Conservation (phyloP, 2,888 invertebrate genomes). For the Corythucha ciliata region DNA sequence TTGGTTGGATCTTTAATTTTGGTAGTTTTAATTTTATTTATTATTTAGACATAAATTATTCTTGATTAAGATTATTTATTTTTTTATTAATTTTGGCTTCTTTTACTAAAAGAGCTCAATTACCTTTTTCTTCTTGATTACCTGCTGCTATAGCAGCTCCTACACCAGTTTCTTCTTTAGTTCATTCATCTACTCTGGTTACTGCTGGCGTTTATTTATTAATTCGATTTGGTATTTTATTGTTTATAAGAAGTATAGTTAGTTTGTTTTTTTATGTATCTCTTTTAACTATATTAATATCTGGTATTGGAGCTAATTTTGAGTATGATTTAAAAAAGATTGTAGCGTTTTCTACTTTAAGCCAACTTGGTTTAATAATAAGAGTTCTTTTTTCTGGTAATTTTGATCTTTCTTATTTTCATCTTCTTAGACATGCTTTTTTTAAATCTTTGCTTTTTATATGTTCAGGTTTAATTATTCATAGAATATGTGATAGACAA, state of each 20-base stretch:
- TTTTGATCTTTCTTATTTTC: conserved; percentile 55
- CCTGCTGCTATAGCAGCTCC: conserved; percentile 14
- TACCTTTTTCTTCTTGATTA: conserved; percentile 17
- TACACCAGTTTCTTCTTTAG: conserved; percentile 15
- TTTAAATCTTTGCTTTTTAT: conserved; percentile 68
- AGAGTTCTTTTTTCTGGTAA: no score
- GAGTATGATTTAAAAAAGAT: conserved; percentile 60
- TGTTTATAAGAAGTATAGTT: background rate
- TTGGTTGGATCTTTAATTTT: background rate
- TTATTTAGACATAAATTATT: background rate
- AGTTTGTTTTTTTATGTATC: background rate
- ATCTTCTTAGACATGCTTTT: conserved; percentile 61
- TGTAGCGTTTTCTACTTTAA: conserved; percentile 68
- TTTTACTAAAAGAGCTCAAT: conserved; percentile 15
- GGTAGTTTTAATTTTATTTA: background rate
- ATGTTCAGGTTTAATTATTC: conserved; percentile 60
- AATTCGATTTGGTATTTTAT: conserved; percentile 1
- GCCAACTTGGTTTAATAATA: no score
- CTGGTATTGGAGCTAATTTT: conserved; percentile 38
- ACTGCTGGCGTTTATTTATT: conserved; percentile 16
- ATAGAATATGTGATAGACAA: conserved; percentile 52
- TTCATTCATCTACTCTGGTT: no score
- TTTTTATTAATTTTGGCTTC: conserved; percentile 1
- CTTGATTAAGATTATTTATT: background rate
- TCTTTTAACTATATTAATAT: conserved; percentile 20